These are phyloP conservation scores for Itoplectis maculator DNA, from an alignment of 2,888 invertebrate species.

Conservation along the genomic window DNA sequence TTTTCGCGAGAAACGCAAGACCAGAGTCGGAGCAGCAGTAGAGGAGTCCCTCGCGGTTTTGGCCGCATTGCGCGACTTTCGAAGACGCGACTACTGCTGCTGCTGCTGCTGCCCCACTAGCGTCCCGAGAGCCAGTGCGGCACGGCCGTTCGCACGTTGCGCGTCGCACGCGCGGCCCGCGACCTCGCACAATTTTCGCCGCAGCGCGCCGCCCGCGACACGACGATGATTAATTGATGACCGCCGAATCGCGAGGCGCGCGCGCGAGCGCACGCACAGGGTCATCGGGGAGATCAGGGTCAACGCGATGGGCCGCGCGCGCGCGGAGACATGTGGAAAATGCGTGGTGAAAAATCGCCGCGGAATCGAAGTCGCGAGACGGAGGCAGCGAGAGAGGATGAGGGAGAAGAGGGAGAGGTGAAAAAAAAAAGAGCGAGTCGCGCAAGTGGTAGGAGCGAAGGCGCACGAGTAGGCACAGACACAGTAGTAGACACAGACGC, in stretches of 20 bases:
- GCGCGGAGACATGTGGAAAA: too few species aligned
- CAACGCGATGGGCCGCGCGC: not conserved
- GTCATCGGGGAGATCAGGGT: not conserved
- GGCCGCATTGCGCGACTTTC: constrained; percentile 69
- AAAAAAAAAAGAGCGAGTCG: not conserved
- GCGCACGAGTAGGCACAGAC: not conserved
- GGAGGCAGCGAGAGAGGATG: not conserved
- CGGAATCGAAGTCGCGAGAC: not conserved
- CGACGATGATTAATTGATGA: not conserved
- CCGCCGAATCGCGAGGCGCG: not conserved
- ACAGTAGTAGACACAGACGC: not conserved
- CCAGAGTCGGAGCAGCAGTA: constrained; percentile 61
- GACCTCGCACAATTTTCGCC: constrained; percentile 18
- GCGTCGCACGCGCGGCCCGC: not conserved
- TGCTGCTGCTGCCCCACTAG: too few species aligned
- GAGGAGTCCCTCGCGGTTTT: constrained; percentile 74
- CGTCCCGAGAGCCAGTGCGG: constrained; percentile 46
- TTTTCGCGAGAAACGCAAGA: too few species aligned
- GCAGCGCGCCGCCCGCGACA: not conserved
- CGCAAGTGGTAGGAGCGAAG: not conserved
- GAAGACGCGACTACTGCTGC: constrained; percentile 61
- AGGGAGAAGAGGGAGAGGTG: constrained; percentile 6
- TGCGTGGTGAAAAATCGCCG: not conserved
- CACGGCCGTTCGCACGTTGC: constrained; percentile 53
- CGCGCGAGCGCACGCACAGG: not conserved